Evolutionary conservation across 2,888 invertebrate species (phyloP).

Genomic region (Brenthis ino): DNA sequence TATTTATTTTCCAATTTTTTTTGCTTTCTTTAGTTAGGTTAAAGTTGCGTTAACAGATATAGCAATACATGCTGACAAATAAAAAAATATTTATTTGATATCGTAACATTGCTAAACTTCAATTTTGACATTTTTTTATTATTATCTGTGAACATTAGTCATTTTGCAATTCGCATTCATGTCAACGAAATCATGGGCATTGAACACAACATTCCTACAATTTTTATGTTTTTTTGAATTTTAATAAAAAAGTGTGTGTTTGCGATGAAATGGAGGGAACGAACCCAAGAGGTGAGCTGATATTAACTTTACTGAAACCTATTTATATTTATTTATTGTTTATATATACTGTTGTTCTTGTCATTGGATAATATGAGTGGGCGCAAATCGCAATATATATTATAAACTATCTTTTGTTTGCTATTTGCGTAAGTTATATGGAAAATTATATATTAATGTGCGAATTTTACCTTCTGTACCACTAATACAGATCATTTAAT

Average conservation of each 20-base stretch:
- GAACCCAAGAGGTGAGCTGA: conserved; percentile 60
- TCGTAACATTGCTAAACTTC: conserved; percentile 22
- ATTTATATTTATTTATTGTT: background rate
- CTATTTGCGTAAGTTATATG: conserved; percentile 7
- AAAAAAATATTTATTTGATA: background rate
- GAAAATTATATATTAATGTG: conserved; percentile 4
- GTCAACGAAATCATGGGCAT: conserved; percentile 44
- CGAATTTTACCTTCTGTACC: background rate
- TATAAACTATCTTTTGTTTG: conserved; percentile 71
- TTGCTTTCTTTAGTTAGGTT: too few relatives aligned
- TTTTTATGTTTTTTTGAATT: conserved; percentile 38
- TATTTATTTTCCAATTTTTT: too few relatives aligned
- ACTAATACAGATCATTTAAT: background rate
- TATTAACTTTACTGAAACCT: background rate
- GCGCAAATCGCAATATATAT: conserved; percentile 55
- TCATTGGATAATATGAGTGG: conserved; percentile 67
- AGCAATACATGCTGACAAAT: too few relatives aligned
- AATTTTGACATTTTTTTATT: conserved; percentile 14
- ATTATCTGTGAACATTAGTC: conserved; percentile 24
- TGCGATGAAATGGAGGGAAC: conserved; percentile 74
- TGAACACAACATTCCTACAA: conserved; percentile 44
- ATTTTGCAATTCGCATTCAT: conserved; percentile 44
- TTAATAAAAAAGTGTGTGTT: conserved; percentile 42
- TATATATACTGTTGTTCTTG: conserved; percentile 51
- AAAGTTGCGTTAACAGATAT: too few relatives aligned